Base-by-base conservation (phyloP, 1,140 invertebrate species). In the Sycobia sp. region DNA sequence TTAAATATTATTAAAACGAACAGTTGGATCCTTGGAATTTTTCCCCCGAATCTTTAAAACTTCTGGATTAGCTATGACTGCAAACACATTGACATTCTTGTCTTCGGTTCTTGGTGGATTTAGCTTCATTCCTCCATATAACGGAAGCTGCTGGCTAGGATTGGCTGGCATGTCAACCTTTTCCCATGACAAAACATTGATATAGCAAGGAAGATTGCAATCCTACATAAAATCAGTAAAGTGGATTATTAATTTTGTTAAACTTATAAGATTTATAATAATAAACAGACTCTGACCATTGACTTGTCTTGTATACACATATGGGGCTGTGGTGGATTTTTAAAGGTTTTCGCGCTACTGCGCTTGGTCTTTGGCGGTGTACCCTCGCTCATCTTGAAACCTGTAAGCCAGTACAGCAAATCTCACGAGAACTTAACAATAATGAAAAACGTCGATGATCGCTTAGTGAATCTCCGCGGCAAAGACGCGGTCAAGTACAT, bases 121-220 rank as follows among this genome's bases (percentile, higher is more conserved):
- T 23, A 89, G 84, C 74, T 85, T 85, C 87, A 90, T 89, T 62
- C 88, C 88, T 23, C 88, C 88, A 67, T 87, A 89, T 29, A 90
- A 76, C 7, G 87, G 87, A 72, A 89, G 85, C 25, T 85, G 86
- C 70, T 88, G 84, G 43, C 83, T 84, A 61, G 85, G 84, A 68
- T 83, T 84, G 53, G 84, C 82, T 10, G 87, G 86, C 77, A 87
- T 86, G 11, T 84, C 84, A 67, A 90, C 87, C 73, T 88, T 87
- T 50, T 87, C 87, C 88, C 88, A 90, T 69, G 88, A 88, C 47
- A 90, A 73, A 44, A 90, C 88, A 73, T 89, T 89, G 61, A 90
- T 86, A 65, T 86, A 90, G 57, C 78, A 82, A 14, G 79, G 74
- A 36, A 74, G 67, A 16, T 67, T n/a, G 7, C 71, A 76, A 57